phyloP scores from a whole-genome alignment of 2,888 invertebrate genomes.

The Leucophenga montana region DNA sequence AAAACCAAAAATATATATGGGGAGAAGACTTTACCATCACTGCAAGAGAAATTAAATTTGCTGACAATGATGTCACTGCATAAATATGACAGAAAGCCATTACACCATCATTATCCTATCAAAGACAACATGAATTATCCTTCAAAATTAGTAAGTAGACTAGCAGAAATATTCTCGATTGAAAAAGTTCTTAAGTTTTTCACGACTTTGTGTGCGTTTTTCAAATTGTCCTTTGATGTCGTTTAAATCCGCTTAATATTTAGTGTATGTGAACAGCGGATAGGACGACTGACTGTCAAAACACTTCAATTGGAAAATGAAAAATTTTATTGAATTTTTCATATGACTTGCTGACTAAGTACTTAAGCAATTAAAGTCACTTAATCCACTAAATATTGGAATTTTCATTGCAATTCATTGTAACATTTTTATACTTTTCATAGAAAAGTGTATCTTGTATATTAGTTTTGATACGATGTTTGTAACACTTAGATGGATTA shows the following conservation, averaged over 20 bases:
- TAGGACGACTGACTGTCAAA: too few relatives aligned
- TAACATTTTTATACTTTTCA: too few relatives aligned
- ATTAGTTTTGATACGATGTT: too few relatives aligned
- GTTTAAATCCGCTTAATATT: conserved; percentile 20
- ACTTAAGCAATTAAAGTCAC: too few relatives aligned
- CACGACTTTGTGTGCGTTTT: conserved; percentile 5
- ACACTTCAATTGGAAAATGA: too few relatives aligned
- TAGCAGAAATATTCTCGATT: conserved; percentile 12
- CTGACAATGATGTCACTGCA: conserved; percentile 50
- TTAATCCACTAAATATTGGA: too few relatives aligned
- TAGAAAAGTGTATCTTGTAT: too few relatives aligned
- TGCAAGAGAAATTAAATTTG: conserved; percentile 3
- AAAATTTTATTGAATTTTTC: too few relatives aligned
- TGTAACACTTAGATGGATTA: too few relatives aligned
- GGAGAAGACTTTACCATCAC: conserved; percentile 29
- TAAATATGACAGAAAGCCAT: conserved; percentile 47
- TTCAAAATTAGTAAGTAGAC: conserved; percentile 48
- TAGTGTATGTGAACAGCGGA: too few relatives aligned
- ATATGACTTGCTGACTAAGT: too few relatives aligned
- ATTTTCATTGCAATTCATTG: too few relatives aligned
- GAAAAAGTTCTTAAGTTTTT: conserved; percentile 13
- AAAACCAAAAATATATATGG: conserved; percentile 34
- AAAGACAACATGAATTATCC: conserved; percentile 21
- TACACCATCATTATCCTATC: conserved; percentile 46
- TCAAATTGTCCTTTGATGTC: conserved; percentile 22